Percentiles rank a stretch among this genome's conserved stretches.
These are phyloP conservation scores for Chymomyza fuscimana DNA, from an alignment of 2,888 invertebrate species.

Conservation along the genomic window DNA sequence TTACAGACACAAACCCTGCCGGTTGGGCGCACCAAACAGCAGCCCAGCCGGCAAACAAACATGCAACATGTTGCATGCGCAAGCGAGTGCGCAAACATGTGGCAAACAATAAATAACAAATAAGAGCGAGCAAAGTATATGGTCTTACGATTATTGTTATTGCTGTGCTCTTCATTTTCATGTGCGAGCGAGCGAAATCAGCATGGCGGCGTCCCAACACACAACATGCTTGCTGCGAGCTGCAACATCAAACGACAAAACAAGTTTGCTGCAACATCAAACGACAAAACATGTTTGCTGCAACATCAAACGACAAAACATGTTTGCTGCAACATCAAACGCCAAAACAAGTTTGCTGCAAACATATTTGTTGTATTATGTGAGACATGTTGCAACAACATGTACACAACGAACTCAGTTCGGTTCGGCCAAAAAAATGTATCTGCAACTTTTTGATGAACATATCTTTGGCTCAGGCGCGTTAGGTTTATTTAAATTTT, in stretches of 20 bases:
- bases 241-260: conserved; percentile 26
- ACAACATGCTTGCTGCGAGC: conserved; percentile 32
- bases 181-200: conserved; percentile 22
- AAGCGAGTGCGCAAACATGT: conserved; percentile 20
- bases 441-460: not conserved
- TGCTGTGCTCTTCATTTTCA: conserved; percentile 48
- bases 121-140: conserved; percentile 20
- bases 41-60: conserved; percentile 23
- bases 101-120: conserved; percentile 26
- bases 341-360: not conserved
- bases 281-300: conserved; percentile 33
- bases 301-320: no score
- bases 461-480: conserved; percentile 10
- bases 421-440: not conserved
- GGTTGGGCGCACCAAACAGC: conserved; percentile 10
- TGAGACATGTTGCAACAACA: conserved; percentile 26
- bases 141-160: not conserved
- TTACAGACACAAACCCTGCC: conserved; percentile 58
- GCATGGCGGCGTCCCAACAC: conserved; percentile 21
- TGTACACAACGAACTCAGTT: conserved; percentile 33
- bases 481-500: conserved; percentile 31
- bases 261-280: not conserved
- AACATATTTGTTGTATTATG: no score
- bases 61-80: conserved; percentile 33
- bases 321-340: conserved; percentile 35